Conservation (phyloP, 2,113 vertebrate genomes). For the Tragelaphus strepsiceros region DNA sequence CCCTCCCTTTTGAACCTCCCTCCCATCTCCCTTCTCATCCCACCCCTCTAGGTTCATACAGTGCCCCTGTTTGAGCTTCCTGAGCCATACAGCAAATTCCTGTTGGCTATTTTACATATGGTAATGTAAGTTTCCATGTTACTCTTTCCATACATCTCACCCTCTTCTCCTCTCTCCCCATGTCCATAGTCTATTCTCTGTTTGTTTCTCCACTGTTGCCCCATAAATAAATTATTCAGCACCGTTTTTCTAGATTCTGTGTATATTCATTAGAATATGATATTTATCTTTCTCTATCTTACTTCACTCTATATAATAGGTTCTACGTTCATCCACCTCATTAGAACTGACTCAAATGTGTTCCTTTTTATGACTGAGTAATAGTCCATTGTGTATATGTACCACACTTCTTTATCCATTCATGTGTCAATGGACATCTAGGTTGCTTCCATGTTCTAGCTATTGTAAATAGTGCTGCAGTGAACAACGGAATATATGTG, state of each 20-base stretch:
- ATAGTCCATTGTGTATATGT: background rate
- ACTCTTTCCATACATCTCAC: background rate
- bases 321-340: background rate
- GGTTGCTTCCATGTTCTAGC: background rate
- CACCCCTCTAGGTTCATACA: background rate
- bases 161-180: background rate
- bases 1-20: background rate
- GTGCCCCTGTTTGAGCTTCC: background rate
- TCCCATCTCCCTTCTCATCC: background rate
- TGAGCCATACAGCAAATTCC: background rate
- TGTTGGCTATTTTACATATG: background rate
- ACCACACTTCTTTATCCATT: background rate
- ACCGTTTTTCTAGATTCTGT: background rate
- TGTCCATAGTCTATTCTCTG: background rate
- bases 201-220: background rate
- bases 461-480: background rate
- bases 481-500: background rate
- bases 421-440: background rate
- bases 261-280: too few relatives aligned
- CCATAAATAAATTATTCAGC: background rate
- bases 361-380: background rate
- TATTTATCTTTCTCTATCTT: too few relatives aligned
- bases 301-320: background rate
- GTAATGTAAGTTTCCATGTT: background rate
- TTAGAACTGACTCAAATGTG: background rate